These are phyloP conservation scores for Oncorhynchus masou DNA, from an alignment of 2,113 vertebrate genomes.

Conservation along the genomic window DNA sequence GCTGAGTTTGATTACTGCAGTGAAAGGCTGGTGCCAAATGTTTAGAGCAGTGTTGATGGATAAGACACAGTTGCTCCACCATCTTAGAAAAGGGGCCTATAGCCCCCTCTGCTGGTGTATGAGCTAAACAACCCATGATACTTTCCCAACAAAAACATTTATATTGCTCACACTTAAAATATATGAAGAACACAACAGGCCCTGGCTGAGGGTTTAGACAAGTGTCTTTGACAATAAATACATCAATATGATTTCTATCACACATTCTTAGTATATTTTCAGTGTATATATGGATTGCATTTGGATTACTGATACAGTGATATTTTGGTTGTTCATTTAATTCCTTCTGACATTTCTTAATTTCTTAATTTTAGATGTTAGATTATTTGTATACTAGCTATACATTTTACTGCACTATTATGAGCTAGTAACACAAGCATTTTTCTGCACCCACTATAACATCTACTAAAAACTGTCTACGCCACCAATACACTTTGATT, in stretches of 20 bases:
- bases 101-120: constrained; percentile 36
- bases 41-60: neutral
- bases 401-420: too few relatives aligned
- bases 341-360: too few relatives aligned
- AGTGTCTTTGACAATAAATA: neutral
- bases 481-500: neutral
- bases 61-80: neutral
- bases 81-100: neutral
- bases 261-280: too few relatives aligned
- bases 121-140: too few relatives aligned
- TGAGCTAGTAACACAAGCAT: too few relatives aligned
- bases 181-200: neutral
- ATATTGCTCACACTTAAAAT: too few relatives aligned
- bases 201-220: neutral
- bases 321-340: neutral
- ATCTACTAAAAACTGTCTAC: too few relatives aligned
- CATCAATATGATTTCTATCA: neutral
- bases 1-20: neutral
- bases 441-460: too few relatives aligned
- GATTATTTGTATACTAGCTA: too few relatives aligned
- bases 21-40: neutral
- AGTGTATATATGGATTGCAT: too few relatives aligned
- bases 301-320: too few relatives aligned
- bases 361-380: too few relatives aligned
- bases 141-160: neutral